These are phyloP conservation scores for Seriola aureovittata DNA, from an alignment of 2,113 vertebrate species.

Conservation along the genomic window DNA sequence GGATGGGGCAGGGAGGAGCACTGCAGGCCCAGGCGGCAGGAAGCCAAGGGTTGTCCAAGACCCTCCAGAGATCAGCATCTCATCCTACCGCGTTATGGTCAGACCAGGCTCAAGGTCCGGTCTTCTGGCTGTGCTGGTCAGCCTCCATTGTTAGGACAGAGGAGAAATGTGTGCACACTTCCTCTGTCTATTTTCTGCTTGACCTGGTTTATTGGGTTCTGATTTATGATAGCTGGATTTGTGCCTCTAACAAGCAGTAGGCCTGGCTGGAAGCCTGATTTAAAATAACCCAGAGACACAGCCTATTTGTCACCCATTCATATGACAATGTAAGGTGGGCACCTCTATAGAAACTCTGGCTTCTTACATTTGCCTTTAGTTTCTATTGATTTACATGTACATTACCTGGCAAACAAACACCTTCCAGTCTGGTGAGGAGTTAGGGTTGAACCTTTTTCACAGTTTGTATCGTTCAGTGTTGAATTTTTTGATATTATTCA, in stretches of 20 bases:
- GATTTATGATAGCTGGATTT: constrained; percentile 70
- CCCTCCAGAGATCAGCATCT: constrained; percentile 72
- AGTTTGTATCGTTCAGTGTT: not conserved
- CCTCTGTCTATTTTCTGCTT: constrained; percentile 80
- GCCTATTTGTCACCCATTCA: constrained; percentile 50
- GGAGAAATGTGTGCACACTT: constrained; percentile 68
- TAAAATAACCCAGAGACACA: constrained; percentile 50
- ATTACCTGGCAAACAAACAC: not conserved
- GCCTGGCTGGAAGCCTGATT: constrained; percentile 38
- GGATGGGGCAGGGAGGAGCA: constrained; percentile 46
- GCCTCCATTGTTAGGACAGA: constrained; percentile 78
- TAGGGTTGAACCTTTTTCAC: not conserved
- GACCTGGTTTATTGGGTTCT: constrained; percentile 65
- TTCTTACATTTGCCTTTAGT: constrained; percentile 24
- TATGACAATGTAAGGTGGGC: constrained; percentile 35
- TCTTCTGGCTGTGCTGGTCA: constrained; percentile 41
- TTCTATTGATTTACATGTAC: constrained; percentile 19
- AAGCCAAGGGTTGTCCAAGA: constrained; percentile 80
- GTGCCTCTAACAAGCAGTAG: constrained; percentile 16
- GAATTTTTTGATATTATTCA: not conserved
- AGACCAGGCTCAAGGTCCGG: constrained; percentile 53
- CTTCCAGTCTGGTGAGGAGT: not conserved
- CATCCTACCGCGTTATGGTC: constrained; percentile 34
- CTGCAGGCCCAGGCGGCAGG: constrained; percentile 62
- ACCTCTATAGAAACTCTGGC: constrained; percentile 38